Base-by-base conservation (phyloP, 2,797 vertebrate species). In the Centroberyx gerrardi region DNA sequence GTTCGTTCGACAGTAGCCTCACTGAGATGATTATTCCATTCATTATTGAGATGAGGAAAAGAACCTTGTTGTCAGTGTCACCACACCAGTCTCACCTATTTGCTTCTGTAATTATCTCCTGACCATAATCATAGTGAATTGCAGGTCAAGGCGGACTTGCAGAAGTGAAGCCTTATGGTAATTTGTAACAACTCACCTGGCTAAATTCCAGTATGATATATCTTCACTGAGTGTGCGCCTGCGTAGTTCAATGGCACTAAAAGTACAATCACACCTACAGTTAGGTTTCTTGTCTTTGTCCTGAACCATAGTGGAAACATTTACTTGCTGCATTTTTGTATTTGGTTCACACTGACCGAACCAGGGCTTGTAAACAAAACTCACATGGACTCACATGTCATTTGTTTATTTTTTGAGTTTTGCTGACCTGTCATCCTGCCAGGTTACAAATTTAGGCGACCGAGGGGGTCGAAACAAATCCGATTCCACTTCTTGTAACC, bases 21-120 rank as follows among this genome's bases (percentile, higher is more conserved):
- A 6, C 78, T 38, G 72, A 84, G 83, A 75, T 84, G 90, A 90
- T 90, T 81, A 82, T 78, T 83, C 74, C 68, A 75, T 87, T 90
- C 86, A 87, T 88, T 88, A 89, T 4, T 1, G 69, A 66, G 77
- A 88, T 28, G 82, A 68, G 82, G 63, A 82, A 38, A 68, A 80
- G 61, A 84, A 66, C 68, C 80, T 83, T 54, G 76, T 82, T 87
- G 83, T 88, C 84, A 51, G 88, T 13, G 79, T 62, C 72, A 48
- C 74, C 67, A 17, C 68, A 31, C 55, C 60, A 49, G 79, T 82
- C 72, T 42, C 63, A 75, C 84, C 60, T 65, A 48, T 87, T 84
- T 78, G 75, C 80, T 80, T 69, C 51, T 60, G 17, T 67, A 72
- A 87, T 83, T 49, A 73, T 73, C 83, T 80, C 87, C 38, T 76